Evolutionary conservation across 2,888 invertebrate species (phyloP), one percentile per base, ranked within the genome.

Genomic region (Venustoraphidia nigricollis): DNA sequence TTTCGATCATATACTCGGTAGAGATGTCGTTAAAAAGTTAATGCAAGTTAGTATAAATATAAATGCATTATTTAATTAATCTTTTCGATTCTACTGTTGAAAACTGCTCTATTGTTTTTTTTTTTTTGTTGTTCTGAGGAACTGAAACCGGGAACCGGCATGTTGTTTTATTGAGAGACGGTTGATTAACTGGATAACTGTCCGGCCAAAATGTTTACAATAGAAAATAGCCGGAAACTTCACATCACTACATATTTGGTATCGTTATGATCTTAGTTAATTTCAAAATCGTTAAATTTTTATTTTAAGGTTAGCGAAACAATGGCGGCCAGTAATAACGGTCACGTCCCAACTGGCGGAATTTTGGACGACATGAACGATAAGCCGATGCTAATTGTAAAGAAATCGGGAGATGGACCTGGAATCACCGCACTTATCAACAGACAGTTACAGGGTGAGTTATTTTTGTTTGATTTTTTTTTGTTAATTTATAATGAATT

Each of bases 21-120:
- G 86, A 56, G 89, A 89, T 64, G 87, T 89, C 51, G 88, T 89
- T 44, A 85, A 87, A 64, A 89, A 89, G 64, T 72, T 89, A 44
- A 83, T 88, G 79, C 87, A 88, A 79, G 88, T 87, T 57, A 62
- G 66, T 55, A 65, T 67, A n/a, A n/a, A n/a, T n/a, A n/a, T n/a
- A n/a, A n/a, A n/a, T n/a, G n/a, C n/a, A n/a, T n/a, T n/a, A n/a
- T n/a, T n/a, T n/a, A n/a, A n/a, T n/a, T n/a, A n/a, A n/a, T n/a
- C n/a, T n/a, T n/a, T n/a, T n/a, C n/a, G n/a, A n/a, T n/a, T n/a
- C n/a, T n/a, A n/a, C n/a, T n/a, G n/a, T n/a, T n/a, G n/a, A n/a
- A n/a, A n/a, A n/a, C n/a, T n/a, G n/a, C n/a, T n/a, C n/a, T n/a
- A n/a, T n/a, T n/a, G n/a, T n/a, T n/a, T n/a, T n/a, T n/a, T n/a